phyloP scores from a whole-genome alignment of 2,888 invertebrate species.

The Byasa hedistus region DNA sequence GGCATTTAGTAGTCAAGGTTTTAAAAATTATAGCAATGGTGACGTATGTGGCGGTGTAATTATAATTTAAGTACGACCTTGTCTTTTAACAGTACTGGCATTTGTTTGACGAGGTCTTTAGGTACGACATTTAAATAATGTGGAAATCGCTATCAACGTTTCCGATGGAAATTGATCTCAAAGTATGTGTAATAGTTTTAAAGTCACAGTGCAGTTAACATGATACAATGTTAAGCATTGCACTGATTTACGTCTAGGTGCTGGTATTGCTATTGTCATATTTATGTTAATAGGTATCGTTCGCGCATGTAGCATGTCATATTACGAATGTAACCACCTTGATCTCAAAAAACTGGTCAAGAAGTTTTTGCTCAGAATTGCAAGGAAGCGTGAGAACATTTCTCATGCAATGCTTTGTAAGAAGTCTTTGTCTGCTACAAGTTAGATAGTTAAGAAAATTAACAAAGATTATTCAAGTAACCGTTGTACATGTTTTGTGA shows the following conservation, averaged over 20 bases:
- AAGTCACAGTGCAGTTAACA: neutral
- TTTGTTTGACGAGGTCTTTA: neutral
- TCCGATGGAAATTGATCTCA: neutral
- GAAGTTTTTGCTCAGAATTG: neutral
- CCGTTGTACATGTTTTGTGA: neutral
- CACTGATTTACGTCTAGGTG: neutral
- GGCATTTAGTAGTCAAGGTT: conserved; percentile 7
- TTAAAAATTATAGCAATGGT: neutral
- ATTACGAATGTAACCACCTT: conserved; percentile 10
- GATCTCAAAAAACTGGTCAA: conserved; percentile 21
- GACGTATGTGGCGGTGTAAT: neutral
- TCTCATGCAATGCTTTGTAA: conserved; percentile 1
- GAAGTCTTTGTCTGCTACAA: neutral
- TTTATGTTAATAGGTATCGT: conserved; percentile 8
- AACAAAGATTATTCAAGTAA: neutral
- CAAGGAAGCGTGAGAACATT: conserved; percentile 17
- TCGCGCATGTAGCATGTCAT: neutral
- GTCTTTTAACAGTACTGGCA: neutral
- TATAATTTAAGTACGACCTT: neutral
- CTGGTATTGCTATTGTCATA: conserved; percentile 7
- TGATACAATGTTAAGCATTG: conserved; percentile 1
- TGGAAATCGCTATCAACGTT: neutral
- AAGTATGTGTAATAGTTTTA: neutral
- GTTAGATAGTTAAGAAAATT: neutral
- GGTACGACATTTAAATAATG: neutral